Percentiles rank a stretch among this genome's conserved stretches.
phyloP scores from a whole-genome alignment of 2,113 vertebrate species.

The Monarcha castaneiventris region DNA sequence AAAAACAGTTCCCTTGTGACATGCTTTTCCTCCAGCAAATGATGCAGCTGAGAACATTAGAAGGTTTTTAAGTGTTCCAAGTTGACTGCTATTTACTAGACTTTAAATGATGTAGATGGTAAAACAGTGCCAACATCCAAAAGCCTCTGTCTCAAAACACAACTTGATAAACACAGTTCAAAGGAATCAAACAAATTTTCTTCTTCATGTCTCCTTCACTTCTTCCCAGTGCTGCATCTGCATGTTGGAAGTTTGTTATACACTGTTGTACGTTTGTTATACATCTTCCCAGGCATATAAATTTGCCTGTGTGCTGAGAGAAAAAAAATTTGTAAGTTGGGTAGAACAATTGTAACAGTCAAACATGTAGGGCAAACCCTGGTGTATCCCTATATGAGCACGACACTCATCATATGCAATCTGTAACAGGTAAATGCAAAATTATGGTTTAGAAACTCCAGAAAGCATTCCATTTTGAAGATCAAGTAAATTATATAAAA shows the following conservation, averaged over 20 bases:
- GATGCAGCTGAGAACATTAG: neutral
- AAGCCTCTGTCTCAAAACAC: neutral
- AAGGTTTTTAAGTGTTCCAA: neutral
- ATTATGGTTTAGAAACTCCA: neutral
- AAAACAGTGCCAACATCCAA: neutral
- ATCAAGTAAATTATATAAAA: slow-evolving; percentile 30
- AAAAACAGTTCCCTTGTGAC: neutral
- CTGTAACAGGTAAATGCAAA: neutral
- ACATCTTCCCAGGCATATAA: neutral
- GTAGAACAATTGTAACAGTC: neutral
- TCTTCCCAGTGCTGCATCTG: neutral
- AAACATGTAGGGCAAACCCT: neutral
- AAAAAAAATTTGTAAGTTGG: neutral
- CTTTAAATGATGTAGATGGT: neutral
- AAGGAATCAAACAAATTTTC: neutral
- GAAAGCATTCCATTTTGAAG: neutral
- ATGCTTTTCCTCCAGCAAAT: neutral
- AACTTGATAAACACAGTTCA: neutral
- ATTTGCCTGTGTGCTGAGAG: neutral
- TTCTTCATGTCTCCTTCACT: neutral
- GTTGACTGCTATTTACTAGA: neutral
- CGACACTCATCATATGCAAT: neutral
- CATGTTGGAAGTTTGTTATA: neutral
- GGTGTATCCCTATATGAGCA: neutral
- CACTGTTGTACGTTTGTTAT: too few relatives aligned